These are phyloP conservation scores for Synanthedon myopaeformis DNA, from an alignment of 2,888 invertebrate species.

Conservation along the genomic window DNA sequence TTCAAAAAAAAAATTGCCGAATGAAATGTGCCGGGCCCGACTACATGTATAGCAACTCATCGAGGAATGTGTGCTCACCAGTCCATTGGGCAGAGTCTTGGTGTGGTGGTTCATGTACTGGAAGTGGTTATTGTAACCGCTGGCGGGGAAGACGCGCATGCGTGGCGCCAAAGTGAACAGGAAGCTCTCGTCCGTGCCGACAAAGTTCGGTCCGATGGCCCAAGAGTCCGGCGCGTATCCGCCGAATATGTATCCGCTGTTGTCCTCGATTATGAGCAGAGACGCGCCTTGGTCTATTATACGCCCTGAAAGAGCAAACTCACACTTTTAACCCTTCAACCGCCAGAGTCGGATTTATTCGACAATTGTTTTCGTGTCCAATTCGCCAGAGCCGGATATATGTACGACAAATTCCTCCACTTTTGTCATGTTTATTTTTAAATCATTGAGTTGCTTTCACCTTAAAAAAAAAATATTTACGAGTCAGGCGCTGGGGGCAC, in stretches of 20 bases:
- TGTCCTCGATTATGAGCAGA: constrained; percentile 85
- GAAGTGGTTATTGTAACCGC: constrained; percentile 89
- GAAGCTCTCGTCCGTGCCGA: constrained; percentile 81
- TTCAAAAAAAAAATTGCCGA: no score
- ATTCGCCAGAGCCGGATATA: no score
- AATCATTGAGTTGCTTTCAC: no score
- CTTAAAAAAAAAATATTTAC: no score
- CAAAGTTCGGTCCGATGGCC: constrained; percentile 81
- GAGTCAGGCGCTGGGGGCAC: no score
- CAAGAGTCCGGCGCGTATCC: constrained; percentile 87
- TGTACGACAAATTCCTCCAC: no score
- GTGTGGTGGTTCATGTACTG: constrained; percentile 94
- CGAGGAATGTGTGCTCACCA: constrained; percentile 71
- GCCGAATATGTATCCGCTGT: constrained; percentile 87
- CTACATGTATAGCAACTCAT: no score
- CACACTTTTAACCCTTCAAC: no score
- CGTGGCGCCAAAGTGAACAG: constrained; percentile 86
- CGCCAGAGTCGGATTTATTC: no score
- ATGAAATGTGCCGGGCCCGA: no score
- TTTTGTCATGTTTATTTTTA: no score
- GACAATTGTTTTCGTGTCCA: no score
- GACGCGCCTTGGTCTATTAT: constrained; percentile 86
- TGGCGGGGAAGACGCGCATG: constrained; percentile 81
- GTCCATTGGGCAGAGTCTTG: constrained; percentile 93
- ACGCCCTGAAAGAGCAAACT: constrained; percentile 75